Percentiles rank a stretch among this genome's conserved stretches.
Evolutionary conservation across 30 jellyfish, hydroid and myxozoan genomes (phyloP).

Genomic region (Hydractinia symbiolongicarpus): DNA sequence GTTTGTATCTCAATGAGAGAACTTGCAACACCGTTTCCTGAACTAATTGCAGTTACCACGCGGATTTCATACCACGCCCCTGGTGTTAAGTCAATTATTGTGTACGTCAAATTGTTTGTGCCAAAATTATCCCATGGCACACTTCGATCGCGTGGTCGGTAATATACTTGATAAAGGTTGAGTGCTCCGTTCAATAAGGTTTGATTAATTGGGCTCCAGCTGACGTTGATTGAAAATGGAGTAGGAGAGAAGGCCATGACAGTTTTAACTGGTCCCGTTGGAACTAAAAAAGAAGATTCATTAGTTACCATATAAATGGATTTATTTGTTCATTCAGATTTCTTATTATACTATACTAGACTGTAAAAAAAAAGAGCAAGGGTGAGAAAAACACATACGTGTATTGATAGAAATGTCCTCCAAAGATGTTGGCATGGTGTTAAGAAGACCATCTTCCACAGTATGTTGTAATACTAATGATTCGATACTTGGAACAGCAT

Average conservation of each 20-base stretch:
- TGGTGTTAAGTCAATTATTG: constrained; percentile 3
- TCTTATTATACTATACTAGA: not conserved
- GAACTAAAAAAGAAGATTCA: not conserved
- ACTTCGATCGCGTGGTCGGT: not conserved
- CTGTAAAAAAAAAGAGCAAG: not conserved
- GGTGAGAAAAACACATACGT: not conserved
- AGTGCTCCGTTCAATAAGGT: constrained; percentile 6
- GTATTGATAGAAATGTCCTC: not conserved
- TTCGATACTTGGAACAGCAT: constrained; percentile 7
- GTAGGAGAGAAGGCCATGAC: not conserved
- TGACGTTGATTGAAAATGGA: not conserved
- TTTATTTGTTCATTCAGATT: no score
- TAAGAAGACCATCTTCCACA: constrained; percentile 4
- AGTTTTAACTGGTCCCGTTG: not conserved
- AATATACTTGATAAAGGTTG: constrained; percentile 5
- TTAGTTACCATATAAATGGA: not conserved
- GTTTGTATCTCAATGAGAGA: not conserved
- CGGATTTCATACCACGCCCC: not conserved
- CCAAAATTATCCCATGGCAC: constrained; percentile 9
- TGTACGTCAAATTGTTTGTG: not conserved
- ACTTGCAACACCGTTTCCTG: constrained; percentile 2
- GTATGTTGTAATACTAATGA: constrained; percentile 6
- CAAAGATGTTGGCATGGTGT: not conserved
- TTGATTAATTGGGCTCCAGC: not conserved
- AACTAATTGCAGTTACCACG: not conserved